These are phyloP conservation scores for Pluvialis apricaria DNA, from an alignment of 2,113 vertebrate species.

Conservation along the genomic window DNA sequence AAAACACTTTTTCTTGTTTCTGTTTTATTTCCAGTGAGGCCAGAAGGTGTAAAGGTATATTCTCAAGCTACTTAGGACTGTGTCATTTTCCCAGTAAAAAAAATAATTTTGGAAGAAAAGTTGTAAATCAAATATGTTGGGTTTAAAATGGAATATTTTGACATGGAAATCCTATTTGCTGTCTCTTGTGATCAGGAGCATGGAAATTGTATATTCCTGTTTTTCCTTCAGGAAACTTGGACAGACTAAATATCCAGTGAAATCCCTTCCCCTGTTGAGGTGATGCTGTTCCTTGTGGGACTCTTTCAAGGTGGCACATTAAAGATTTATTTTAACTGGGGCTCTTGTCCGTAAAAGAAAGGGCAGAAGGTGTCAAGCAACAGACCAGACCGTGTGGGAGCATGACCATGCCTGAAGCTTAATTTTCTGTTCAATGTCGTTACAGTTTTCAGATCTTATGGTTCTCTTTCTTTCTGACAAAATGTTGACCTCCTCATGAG, in stretches of 20 bases:
- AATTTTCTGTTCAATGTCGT: neutral
- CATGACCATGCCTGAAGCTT: neutral
- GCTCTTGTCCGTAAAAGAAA: neutral
- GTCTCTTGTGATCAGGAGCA: neutral
- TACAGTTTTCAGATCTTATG: neutral
- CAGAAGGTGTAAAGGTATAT: neutral
- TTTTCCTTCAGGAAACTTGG: neutral
- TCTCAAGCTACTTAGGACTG: neutral
- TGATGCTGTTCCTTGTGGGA: neutral
- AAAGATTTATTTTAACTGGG: neutral
- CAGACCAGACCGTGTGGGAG: neutral
- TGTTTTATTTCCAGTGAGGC: neutral
- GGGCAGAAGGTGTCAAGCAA: neutral
- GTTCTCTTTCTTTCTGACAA: neutral
- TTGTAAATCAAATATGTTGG: neutral
- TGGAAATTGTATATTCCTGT: neutral
- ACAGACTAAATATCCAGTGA: neutral
- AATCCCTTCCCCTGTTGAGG: neutral
- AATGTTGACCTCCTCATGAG: neutral
- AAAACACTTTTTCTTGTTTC: neutral
- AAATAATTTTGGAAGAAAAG: neutral
- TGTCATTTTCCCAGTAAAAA: neutral
- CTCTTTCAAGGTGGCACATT: neutral
- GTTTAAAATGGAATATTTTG: neutral
- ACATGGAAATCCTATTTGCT: neutral